Base-by-base conservation (phyloP, 2,113 vertebrate genomes). In the Aldabrachelys gigantea region DNA sequence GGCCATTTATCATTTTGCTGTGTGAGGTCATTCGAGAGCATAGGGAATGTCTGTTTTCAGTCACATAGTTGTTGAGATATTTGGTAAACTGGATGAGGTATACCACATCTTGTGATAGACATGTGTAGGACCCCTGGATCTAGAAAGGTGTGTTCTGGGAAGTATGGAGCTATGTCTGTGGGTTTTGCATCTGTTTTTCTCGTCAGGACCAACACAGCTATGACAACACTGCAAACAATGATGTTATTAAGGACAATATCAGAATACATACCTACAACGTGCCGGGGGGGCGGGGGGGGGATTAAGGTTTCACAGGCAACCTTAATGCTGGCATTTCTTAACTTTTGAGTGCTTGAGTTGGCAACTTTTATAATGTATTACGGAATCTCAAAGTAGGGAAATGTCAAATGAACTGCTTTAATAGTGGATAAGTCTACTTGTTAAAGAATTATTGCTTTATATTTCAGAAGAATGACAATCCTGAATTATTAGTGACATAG, bases 401-500 rank as follows among this genome's bases (percentile, higher is more conserved):
- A 41, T 35, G 59, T 78, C n/a, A 89, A 25, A 90, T 87, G 38
- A 91, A 92, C 65, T 78, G 78, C 84, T 84, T 75, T 72, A 50
- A 92, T 3, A 35, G 24, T 80, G 35, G 44, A 5, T 81, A 82
- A 21, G 17, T 90, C 87, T 94, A 86, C 35, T 87, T 84, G n/a
- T 89, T 96, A 92, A 75, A 96, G 57, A 96, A 84, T 97, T 95
- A 82, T 95, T 75, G 80, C 35, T 87, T 82, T 89, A 56, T 89
- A 78, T 72, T 94, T 97, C 91, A 94, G 85, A 92, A 91, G 57
- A 96, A 53, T 89, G 75, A 89, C 91, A 92, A 94, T 62, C 44
- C 89, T 95, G 85, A 57, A 87, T 92, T 92, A 88, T 90, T 82
- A 56, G 83, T 96, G 96, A 95, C 90, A 93, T 96, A 96, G 10